Percentiles rank a stretch among this genome's conserved stretches.
phyloP scores from a whole-genome alignment of 2,113 vertebrate species.

The Pycnonotus jocosus region DNA sequence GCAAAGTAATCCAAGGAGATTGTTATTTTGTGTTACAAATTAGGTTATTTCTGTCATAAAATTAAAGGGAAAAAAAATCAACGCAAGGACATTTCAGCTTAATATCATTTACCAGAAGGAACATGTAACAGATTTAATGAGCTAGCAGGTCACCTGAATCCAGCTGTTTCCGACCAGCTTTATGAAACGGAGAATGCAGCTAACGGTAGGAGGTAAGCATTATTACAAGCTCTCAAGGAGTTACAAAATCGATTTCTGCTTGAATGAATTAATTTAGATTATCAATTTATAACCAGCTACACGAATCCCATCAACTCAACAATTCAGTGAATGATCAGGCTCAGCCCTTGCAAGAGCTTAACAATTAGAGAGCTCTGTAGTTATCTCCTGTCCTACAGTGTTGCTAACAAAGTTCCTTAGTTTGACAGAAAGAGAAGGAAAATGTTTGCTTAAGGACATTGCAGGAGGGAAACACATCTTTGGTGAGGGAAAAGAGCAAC shows the following conservation, averaged over 20 bases:
- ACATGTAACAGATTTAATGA: constrained; percentile 85
- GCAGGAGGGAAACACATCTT: neutral
- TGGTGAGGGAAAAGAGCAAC: neutral
- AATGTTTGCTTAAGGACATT: constrained; percentile 31
- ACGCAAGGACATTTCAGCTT: constrained; percentile 81
- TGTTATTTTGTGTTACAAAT: constrained; percentile 87
- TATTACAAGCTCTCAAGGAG: constrained; percentile 81
- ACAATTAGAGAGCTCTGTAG: constrained; percentile 58
- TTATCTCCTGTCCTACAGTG: neutral
- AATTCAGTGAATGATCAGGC: constrained; percentile 76
- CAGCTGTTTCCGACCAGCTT: constrained; percentile 85
- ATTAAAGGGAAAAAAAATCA: constrained; percentile 84
- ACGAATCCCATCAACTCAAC: constrained; percentile 78
- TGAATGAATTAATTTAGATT: constrained; percentile 87
- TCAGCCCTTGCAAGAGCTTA: constrained; percentile 62
- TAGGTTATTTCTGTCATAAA: constrained; percentile 87
- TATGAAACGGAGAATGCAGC: constrained; percentile 74
- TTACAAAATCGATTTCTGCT: constrained; percentile 82
- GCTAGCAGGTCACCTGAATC: constrained; percentile 85
- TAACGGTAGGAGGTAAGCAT: constrained; percentile 80
- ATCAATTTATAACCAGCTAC: constrained; percentile 86
- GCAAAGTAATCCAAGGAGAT: constrained; percentile 83
- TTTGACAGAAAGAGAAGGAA: constrained; percentile 20
- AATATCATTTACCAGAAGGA: constrained; percentile 85
- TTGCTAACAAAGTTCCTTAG: neutral